These are phyloP conservation scores for Prorops nasuta DNA, from an alignment of 1,140 invertebrate genomes.

Conservation along the genomic window DNA sequence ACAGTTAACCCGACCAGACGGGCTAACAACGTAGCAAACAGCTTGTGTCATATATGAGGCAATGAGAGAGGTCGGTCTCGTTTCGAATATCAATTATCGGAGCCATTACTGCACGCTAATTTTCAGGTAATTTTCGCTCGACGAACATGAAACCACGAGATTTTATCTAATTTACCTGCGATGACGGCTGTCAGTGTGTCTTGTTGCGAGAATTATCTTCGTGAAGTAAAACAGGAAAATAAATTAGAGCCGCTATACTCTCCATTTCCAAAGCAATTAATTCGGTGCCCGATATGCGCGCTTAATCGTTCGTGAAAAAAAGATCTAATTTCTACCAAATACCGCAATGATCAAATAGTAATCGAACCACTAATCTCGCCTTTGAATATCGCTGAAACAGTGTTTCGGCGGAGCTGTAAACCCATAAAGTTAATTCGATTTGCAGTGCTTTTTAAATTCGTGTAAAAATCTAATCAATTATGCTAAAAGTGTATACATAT, in stretches of 20 bases:
- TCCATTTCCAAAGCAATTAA: not conserved
- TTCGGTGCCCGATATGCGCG: too few species aligned
- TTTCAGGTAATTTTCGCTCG: constrained; percentile 29
- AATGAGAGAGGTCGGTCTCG: constrained; percentile 8
- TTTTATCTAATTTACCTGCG: constrained; percentile 23
- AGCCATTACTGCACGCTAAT: constrained; percentile 26
- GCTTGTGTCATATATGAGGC: constrained; percentile 10
- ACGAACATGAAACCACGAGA: constrained; percentile 20
- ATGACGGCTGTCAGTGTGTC: constrained; percentile 1
- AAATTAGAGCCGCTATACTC: constrained; percentile 6
- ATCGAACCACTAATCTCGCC: too few species aligned
- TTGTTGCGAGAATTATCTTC: constrained; percentile 3
- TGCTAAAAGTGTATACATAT: too few species aligned
- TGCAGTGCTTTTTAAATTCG: too few species aligned
- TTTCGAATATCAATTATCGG: constrained; percentile 32
- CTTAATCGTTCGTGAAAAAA: too few species aligned
- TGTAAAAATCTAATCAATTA: too few species aligned
- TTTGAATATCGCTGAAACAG: too few species aligned
- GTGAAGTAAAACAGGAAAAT: too few species aligned
- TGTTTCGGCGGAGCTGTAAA: too few species aligned
- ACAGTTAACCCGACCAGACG: constrained; percentile 14
- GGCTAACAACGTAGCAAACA: constrained; percentile 20
- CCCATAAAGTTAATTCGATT: too few species aligned
- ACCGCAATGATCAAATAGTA: too few species aligned
- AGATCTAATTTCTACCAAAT: too few species aligned